These are phyloP conservation scores for Patella depressa DNA, from an alignment of 2,888 invertebrate genomes.

Conservation along the genomic window DNA sequence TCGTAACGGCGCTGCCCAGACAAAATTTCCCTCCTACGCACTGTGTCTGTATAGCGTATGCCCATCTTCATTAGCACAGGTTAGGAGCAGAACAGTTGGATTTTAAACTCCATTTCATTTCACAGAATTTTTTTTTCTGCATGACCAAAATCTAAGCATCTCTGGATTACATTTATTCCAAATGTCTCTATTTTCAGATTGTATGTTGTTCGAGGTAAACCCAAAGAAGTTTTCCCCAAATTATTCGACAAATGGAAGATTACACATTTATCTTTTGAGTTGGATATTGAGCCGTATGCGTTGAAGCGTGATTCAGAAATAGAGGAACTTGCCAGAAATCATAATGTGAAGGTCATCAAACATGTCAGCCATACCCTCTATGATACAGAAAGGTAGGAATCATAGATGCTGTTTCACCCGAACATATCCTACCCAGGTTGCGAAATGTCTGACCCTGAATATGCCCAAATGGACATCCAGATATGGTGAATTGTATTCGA, in stretches of 20 bases:
- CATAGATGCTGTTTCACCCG: not conserved
- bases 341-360: conserved; percentile 84
- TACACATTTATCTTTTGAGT: conserved; percentile 86
- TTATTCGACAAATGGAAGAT: conserved; percentile 82
- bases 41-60: too few relatives aligned
- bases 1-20: too few relatives aligned
- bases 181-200: conserved; percentile 73
- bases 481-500: too few relatives aligned
- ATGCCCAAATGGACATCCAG: too few relatives aligned
- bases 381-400: conserved; percentile 76
- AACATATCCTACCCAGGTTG: not conserved
- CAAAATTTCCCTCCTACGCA: too few relatives aligned
- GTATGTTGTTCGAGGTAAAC: conserved; percentile 83
- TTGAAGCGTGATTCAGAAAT: conserved; percentile 86
- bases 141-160: too few relatives aligned
- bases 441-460: too few relatives aligned
- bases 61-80: too few relatives aligned
- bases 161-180: not conserved
- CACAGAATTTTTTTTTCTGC: too few relatives aligned
- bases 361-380: conserved; percentile 88
- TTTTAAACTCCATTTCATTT: too few relatives aligned
- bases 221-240: conserved; percentile 49
- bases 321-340: conserved; percentile 82
- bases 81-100: too few relatives aligned
- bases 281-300: conserved; percentile 91